These are phyloP conservation scores for Chymomyza procnemis DNA, from an alignment of 2,888 invertebrate species.

Conservation along the genomic window DNA sequence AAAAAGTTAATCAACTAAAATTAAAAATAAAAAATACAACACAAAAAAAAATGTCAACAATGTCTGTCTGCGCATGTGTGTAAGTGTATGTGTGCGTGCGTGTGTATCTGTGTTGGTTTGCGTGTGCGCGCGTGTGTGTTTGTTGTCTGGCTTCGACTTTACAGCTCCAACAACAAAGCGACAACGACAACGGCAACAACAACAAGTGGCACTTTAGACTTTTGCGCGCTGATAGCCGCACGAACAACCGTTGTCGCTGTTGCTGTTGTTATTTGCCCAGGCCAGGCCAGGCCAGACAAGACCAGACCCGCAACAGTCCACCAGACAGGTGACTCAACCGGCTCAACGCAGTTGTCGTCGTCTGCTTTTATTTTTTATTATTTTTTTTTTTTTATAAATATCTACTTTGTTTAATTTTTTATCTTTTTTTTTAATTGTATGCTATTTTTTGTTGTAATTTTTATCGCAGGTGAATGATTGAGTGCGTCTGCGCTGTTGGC, in stretches of 20 bases:
- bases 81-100: constrained; percentile 22
- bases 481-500: constrained; percentile 48
- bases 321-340: constrained; percentile 68
- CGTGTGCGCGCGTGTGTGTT: constrained; percentile 29
- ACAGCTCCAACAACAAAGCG: constrained; percentile 35
- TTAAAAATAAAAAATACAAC: constrained; percentile 8
- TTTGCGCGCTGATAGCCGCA: constrained; percentile 67
- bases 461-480: constrained; percentile 68
- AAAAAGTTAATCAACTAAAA: constrained; percentile 60
- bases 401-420: constrained; percentile 15
- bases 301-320: constrained; percentile 8
- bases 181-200: constrained; percentile 31
- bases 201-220: constrained; percentile 69
- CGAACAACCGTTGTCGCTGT: constrained; percentile 35
- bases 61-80: constrained; percentile 23
- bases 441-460: constrained; percentile 47
- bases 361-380: constrained; percentile 20
- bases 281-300: constrained; percentile 3
- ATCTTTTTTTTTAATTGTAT: constrained; percentile 25
- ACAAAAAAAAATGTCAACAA: constrained; percentile 56
- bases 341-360: constrained; percentile 9
- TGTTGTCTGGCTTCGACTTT: constrained; percentile 50
- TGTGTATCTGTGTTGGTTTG: constrained; percentile 19
- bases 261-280: constrained; percentile 17
- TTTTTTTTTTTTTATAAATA: constrained; percentile 19